A percentile compares a stretch with the other conserved stretches of the same genome.
Conservation (phyloP, 2,113 vertebrate species). For the Rhodinocichla rosea region DNA sequence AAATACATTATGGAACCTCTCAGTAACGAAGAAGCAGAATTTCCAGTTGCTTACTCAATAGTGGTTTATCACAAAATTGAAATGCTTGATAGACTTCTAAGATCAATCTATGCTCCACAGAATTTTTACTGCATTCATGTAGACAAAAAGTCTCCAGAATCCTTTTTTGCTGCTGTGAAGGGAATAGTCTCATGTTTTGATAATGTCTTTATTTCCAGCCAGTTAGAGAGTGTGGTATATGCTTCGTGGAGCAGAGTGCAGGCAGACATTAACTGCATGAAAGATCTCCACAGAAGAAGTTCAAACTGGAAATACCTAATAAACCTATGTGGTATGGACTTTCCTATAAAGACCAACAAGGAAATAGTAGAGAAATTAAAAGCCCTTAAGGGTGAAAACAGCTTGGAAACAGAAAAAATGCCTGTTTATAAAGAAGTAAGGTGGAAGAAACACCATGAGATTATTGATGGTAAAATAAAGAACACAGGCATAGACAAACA, state of each 20-base stretch:
- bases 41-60: slow-evolving; percentile 89
- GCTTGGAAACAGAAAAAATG: slow-evolving; percentile 83
- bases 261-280: slow-evolving; percentile 93
- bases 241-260: slow-evolving; percentile 87
- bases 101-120: slow-evolving; percentile 79
- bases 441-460: slow-evolving; percentile 66
- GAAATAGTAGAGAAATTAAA: slow-evolving; percentile 84
- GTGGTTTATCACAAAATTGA: slow-evolving; percentile 89
- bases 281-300: slow-evolving; percentile 77
- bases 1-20: slow-evolving; percentile 83
- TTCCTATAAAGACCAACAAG: slow-evolving; percentile 91
- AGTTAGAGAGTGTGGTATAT: slow-evolving; percentile 81
- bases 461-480: slow-evolving; percentile 74
- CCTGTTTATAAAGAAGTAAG: slow-evolving; percentile 74
- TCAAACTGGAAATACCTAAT: slow-evolving; percentile 87
- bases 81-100: slow-evolving; percentile 87
- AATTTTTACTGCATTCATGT: slow-evolving; percentile 84
- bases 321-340: slow-evolving; percentile 92
- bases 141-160: slow-evolving; percentile 75
- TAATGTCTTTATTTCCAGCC: slow-evolving; percentile 85
- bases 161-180: slow-evolving; percentile 72
- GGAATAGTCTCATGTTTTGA: slow-evolving; percentile 83
- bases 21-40: slow-evolving; percentile 83
- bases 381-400: slow-evolving; percentile 80
- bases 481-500: slow-evolving; percentile 69